phyloP scores from a whole-genome alignment of 2,888 invertebrate genomes.

The Melipona bicolor region DNA sequence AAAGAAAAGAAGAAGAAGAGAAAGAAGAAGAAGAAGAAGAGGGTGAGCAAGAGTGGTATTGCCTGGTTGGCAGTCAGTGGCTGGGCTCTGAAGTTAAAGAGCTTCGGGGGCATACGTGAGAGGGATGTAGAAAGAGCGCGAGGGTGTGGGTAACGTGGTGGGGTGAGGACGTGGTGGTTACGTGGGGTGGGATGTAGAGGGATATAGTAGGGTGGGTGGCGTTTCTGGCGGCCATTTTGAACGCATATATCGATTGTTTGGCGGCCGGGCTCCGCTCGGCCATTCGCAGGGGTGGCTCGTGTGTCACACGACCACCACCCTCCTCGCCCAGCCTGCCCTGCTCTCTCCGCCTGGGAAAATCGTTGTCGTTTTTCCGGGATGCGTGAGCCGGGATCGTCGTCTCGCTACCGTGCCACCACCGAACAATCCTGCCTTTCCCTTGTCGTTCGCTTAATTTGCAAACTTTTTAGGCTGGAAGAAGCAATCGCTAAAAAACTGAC shows the following conservation, averaged over 20 bases:
- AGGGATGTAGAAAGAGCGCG: conserved; percentile 74
- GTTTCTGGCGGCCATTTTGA: conserved; percentile 84
- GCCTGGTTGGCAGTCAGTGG: conserved; percentile 79
- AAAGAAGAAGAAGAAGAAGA: conserved; percentile 59
- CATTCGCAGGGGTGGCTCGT: conserved; percentile 82
- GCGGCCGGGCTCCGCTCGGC: conserved; percentile 83
- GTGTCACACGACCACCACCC: conserved; percentile 70
- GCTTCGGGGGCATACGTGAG: conserved; percentile 83
- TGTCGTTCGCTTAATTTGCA: background rate
- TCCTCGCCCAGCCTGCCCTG: conserved; percentile 46
- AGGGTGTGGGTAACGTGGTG: conserved; percentile 49
- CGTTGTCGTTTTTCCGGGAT: conserved; percentile 61
- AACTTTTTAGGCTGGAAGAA: background rate
- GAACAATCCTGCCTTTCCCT: conserved; percentile 8
- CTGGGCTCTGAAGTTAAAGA: conserved; percentile 81
- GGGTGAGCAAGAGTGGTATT: conserved; percentile 69
- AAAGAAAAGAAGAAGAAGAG: conserved; percentile 8
- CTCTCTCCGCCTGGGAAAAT: conserved; percentile 61
- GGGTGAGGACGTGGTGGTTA: conserved; percentile 67
- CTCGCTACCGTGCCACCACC: conserved; percentile 5
- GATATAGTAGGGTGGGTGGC: conserved; percentile 80
- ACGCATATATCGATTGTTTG: conserved; percentile 85
- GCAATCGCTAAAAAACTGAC: too few relatives aligned
- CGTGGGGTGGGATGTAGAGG: conserved; percentile 64
- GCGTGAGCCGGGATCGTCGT: conserved; percentile 41